Evolutionary conservation across 2,888 invertebrate species (phyloP).

Genomic region (Mechanitis messenoides): DNA sequence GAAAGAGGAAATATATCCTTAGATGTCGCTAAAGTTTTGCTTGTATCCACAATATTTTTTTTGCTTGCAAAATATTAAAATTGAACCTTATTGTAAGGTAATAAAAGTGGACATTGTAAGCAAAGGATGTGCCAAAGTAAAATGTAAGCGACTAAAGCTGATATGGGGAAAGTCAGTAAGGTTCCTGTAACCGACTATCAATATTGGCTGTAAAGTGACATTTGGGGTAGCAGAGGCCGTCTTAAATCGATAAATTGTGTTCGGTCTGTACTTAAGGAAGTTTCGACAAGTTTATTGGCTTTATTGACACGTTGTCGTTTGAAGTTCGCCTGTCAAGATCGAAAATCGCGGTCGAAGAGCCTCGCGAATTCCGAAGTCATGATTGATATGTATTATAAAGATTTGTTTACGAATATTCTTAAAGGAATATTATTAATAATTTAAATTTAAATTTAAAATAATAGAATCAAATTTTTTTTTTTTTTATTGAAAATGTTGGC

Average conservation of each 20-base stretch:
- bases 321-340: conserved; percentile 37
- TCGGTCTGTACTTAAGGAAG: conserved; percentile 64
- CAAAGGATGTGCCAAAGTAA: conserved; percentile 11
- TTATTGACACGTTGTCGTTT: conserved; percentile 61
- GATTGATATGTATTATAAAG: background rate
- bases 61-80: conserved; percentile 21
- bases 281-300: conserved; percentile 63
- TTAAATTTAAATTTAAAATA: background rate
- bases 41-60: conserved; percentile 37
- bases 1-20: conserved; percentile 66
- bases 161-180: conserved; percentile 54
- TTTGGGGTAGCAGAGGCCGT: conserved; percentile 66
- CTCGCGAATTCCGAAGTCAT: conserved; percentile 20
- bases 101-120: conserved; percentile 36
- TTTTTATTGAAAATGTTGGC: conserved; percentile 32
- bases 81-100: conserved; percentile 27
- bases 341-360: conserved; percentile 23
- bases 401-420: background rate
- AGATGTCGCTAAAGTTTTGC: conserved; percentile 55
- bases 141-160: conserved; percentile 34
- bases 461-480: background rate
- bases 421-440: background rate
- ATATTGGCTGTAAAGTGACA: conserved; percentile 69
- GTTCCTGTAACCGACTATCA: conserved; percentile 70
- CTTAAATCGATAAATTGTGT: conserved; percentile 71